Evolutionary conservation across 1,140 invertebrate genomes (phyloP).

Genomic region (Penaeus chinensis): DNA sequence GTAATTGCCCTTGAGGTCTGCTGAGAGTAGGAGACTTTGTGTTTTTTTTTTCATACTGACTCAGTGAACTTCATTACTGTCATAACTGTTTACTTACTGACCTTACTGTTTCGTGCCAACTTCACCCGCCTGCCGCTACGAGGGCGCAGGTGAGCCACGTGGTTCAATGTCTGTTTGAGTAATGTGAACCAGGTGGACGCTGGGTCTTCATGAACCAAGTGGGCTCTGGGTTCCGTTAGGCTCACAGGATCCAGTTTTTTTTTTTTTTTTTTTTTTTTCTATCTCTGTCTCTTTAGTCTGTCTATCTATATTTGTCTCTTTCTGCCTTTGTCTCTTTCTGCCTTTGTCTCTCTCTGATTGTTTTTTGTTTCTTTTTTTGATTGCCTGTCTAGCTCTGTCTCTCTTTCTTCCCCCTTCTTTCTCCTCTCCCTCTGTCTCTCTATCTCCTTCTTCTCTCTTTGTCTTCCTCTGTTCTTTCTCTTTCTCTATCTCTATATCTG

Average conservation of each 20-base stretch:
- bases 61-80: not conserved
- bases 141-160: conserved; percentile 31
- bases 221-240: conserved; percentile 33
- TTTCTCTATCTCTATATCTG: too few relatives aligned
- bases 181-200: conserved; percentile 12
- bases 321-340: conserved; percentile 11
- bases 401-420: too few relatives aligned
- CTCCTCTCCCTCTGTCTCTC: too few relatives aligned
- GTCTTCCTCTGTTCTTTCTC: too few relatives aligned
- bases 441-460: too few relatives aligned
- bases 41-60: not conserved
- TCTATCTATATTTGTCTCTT: not conserved
- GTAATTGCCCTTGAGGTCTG: too few relatives aligned
- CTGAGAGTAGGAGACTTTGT: too few relatives aligned
- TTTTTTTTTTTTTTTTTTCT: not conserved
- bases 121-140: conserved; percentile 29
- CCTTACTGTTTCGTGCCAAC: conserved; percentile 33
- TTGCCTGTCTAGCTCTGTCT: too few relatives aligned
- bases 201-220: conserved; percentile 35
- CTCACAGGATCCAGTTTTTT: conserved; percentile 8
- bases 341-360: not conserved
- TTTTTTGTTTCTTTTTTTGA: not conserved
- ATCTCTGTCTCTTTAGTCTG: not conserved
- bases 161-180: conserved; percentile 15
- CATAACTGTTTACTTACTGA: not conserved